A percentile compares a stretch with the other conserved stretches of the same genome.
These are phyloP conservation scores for Leptopilina drosophilae DNA, from an alignment of 2,888 invertebrate genomes.

Conservation along the genomic window DNA sequence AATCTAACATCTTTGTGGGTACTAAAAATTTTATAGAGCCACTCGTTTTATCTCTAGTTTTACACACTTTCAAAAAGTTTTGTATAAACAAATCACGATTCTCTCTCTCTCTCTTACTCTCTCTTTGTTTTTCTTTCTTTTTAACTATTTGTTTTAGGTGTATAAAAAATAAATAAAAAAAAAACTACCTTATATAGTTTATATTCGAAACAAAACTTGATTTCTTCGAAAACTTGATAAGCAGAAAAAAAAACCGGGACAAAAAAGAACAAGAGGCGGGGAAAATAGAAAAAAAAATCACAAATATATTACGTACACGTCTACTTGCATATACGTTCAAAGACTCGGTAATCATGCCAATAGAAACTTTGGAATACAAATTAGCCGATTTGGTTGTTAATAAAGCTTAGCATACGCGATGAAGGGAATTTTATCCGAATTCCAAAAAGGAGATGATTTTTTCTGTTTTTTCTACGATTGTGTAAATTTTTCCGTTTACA, in stretches of 20 bases:
- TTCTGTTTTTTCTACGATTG: no score
- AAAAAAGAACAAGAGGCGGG: not conserved
- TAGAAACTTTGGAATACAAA: constrained; percentile 8
- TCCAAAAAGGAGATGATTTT: no score
- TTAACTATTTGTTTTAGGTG: not conserved
- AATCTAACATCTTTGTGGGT: constrained; percentile 9
- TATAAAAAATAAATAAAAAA: not conserved
- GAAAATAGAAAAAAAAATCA: no score
- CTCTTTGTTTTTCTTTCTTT: not conserved
- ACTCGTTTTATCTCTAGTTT: constrained; percentile 12
- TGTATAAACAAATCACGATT: constrained; percentile 18
- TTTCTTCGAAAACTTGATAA: not conserved
- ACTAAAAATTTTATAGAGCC: constrained; percentile 2
- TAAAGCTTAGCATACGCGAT: not conserved
- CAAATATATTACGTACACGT: constrained; percentile 4
- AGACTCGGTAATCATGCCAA: not conserved
- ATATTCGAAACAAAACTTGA: not conserved
- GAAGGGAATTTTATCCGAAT: not conserved
- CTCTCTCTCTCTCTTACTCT: not conserved
- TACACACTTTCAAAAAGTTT: not conserved
- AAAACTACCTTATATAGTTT: not conserved
- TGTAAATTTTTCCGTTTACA: no score
- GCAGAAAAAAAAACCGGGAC: not conserved
- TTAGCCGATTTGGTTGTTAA: constrained; percentile 1
- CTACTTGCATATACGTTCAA: not conserved